Evolutionary conservation across 2,113 vertebrate species (phyloP).

Genomic region (Python bivittatus): DNA sequence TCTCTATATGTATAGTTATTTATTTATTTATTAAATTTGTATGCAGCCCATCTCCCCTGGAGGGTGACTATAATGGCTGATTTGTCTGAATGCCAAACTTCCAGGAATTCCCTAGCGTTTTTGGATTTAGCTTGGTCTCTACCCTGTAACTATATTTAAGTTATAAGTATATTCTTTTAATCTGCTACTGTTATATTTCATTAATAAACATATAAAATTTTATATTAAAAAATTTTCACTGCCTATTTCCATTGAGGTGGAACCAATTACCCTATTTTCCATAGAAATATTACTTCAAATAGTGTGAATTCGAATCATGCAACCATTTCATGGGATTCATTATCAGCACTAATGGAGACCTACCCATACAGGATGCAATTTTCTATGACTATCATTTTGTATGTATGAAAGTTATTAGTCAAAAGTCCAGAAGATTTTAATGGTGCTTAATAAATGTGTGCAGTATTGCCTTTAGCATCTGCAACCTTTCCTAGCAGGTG

Average conservation of each 20-base stretch:
- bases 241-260: too few species aligned
- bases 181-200: too few species aligned
- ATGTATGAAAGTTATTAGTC: not conserved
- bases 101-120: not conserved
- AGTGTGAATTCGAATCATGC: not conserved
- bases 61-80: too few species aligned
- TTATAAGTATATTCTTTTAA: too few species aligned
- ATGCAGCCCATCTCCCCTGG: too few species aligned
- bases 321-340: not conserved
- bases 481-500: not conserved
- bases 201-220: too few species aligned
- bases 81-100: not conserved
- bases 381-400: not conserved
- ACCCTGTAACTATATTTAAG: too few species aligned
- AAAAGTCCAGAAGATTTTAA: not conserved
- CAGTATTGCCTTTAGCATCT: not conserved
- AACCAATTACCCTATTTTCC: too few species aligned
- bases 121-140: not conserved
- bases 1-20: not conserved
- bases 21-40: too few species aligned
- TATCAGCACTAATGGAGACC: not conserved
- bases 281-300: not conserved
- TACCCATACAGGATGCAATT: not conserved
- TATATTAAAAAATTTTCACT: too few species aligned
- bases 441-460: not conserved